Base-by-base conservation (phyloP, 2,797 vertebrate genomes). In the Pyrrhura leucotis region DNA sequence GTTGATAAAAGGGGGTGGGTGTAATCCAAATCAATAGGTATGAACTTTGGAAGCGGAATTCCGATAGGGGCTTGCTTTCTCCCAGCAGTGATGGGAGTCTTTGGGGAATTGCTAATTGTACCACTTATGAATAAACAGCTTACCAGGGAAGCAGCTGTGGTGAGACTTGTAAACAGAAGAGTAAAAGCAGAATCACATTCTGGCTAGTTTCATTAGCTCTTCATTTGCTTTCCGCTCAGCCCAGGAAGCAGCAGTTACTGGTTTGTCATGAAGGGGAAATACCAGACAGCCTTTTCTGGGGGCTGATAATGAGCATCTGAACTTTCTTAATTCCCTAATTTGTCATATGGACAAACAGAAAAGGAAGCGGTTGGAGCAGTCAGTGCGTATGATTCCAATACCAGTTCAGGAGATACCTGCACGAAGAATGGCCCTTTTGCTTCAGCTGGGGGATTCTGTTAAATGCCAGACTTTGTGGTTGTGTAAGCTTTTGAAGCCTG, bases 71-170 rank as follows among this genome's bases (percentile, higher is more conserved):
- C 51, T 82, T 66, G 22, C 42, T 51, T 16, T 74, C 40, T 83
- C 59, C 3, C 42, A 47, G 92, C 21, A 33, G 48, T 40, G 23
- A 4, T 37, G 42, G 66, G 2, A 50, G 23, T 42, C 93, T 85
- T 45, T 51, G 63, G 75, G 79, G 93, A 77, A 2, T 21, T 50
- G 65, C 79, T 94, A 8, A 59, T 80, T 67, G 92, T 76, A 29
- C 42, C 74, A 48, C 47, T 95, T 68, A 40, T 15, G 87, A 90
- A 89, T 89, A 88, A 96, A 66, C 79, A 88, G 44, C 85, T 95
- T 22, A 53, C 12, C n/a, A 53, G 78, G 72, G 82, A 50, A 85
- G 78, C 42, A 48, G 6, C 79, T 76, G 82, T 20, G n/a, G 45
- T 29, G 50, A 66, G 67, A 22, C 13, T 56, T 35, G 85, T 48